Percentiles rank a stretch among this genome's conserved stretches.
Evolutionary conservation across 1,140 invertebrate genomes (phyloP).

Genomic region (Plutomurus gul): DNA sequence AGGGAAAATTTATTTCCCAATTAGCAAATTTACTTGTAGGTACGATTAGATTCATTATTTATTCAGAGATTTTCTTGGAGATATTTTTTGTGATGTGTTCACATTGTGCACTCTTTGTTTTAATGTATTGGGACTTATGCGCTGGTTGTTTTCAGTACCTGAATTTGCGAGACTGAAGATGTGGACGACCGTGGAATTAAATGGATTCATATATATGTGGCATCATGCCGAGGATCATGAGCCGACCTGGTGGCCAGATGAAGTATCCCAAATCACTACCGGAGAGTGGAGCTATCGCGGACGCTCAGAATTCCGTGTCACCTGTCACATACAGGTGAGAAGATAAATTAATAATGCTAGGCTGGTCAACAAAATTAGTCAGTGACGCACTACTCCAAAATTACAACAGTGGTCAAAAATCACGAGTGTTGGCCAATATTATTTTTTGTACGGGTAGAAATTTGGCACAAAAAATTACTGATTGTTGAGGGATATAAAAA

Average conservation of each 20-base stretch:
- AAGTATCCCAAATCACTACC: slow-evolving; percentile 62
- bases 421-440: no score
- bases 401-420: no score
- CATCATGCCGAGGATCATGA: slow-evolving; percentile 73
- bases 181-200: slow-evolving; percentile 71
- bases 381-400: no score
- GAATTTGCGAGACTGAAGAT: slow-evolving; percentile 66
- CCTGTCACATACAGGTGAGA: slow-evolving; percentile 71
- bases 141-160: slow-evolving; percentile 61
- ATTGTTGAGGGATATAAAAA: no score
- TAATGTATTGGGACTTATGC: background rate
- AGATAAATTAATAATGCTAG: background rate
- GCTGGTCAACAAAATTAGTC: no score
- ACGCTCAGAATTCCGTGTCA: slow-evolving; percentile 74
- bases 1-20: no score
- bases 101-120: background rate
- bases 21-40: no score
- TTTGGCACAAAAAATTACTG: no score
- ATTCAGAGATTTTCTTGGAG: no score
- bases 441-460: no score
- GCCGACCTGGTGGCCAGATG: slow-evolving; percentile 72
- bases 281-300: slow-evolving; percentile 72
- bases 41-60: no score
- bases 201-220: slow-evolving; percentile 81
- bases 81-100: background rate